phyloP scores from a whole-genome alignment of 2,888 invertebrate genomes.

The Copidosoma aretas region DNA sequence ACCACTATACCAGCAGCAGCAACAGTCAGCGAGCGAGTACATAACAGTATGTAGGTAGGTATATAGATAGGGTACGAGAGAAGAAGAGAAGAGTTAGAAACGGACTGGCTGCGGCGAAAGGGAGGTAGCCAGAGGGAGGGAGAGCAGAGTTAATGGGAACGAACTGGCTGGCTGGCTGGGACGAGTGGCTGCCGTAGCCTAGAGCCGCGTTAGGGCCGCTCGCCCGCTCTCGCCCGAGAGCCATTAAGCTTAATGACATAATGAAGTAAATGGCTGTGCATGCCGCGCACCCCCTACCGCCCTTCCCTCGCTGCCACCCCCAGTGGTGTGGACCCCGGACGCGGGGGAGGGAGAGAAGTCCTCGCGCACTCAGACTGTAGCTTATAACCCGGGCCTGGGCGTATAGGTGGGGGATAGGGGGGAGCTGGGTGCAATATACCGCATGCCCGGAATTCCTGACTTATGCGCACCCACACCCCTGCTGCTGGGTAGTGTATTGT shows the following conservation, averaged over 20 bases:
- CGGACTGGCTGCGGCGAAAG: constrained; percentile 7
- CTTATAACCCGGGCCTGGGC: constrained; percentile 56
- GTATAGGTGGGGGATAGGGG: constrained; percentile 6
- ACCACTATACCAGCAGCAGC: background rate
- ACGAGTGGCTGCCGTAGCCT: constrained; percentile 59
- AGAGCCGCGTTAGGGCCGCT: constrained; percentile 47
- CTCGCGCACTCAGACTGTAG: constrained; percentile 55
- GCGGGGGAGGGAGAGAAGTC: background rate
- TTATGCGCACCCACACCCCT: constrained; percentile 22
- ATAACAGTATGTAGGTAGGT: background rate
- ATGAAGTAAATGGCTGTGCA: constrained; percentile 63
- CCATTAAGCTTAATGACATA: constrained; percentile 64
- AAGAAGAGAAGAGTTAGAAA: background rate
- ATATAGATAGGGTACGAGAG: background rate
- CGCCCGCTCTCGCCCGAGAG: constrained; percentile 43
- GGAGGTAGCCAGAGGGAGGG: constrained; percentile 33
- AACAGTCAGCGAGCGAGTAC: background rate
- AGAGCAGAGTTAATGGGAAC: constrained; percentile 56
- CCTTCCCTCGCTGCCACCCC: no score
- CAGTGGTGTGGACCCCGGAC: constrained; percentile 4
- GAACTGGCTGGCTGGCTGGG: constrained; percentile 52
- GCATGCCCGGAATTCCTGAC: constrained; percentile 61
- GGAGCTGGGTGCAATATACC: constrained; percentile 56
- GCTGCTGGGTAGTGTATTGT: background rate
- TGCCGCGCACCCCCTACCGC: constrained; percentile 51